Conservation (phyloP, 1,140 invertebrate species). For the Dufourea novaeangliae region DNA sequence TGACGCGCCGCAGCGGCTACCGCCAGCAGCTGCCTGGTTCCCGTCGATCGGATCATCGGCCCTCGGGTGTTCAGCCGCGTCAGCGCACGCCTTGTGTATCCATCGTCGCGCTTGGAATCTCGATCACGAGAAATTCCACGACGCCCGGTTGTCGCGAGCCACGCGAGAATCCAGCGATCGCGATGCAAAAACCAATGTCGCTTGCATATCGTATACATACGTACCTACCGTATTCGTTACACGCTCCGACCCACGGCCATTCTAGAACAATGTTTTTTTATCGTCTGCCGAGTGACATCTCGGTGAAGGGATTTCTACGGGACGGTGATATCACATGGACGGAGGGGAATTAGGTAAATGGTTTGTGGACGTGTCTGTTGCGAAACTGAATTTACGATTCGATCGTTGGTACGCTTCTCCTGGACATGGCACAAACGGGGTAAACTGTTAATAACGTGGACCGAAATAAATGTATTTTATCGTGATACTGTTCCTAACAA, state of each 20-base stretch:
- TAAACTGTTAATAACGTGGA: too few species aligned
- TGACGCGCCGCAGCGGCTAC: conserved; percentile 58
- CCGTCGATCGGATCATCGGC: conserved; percentile 57
- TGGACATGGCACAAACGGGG: too few species aligned
- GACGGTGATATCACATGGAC: not conserved
- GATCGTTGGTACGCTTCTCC: not conserved
- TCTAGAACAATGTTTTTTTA: not conserved
- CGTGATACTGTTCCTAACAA: too few species aligned
- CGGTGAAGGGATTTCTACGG: conserved; percentile 6
- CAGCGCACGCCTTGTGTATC: conserved; percentile 15
- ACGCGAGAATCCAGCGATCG: conserved; percentile 1
- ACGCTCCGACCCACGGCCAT: not conserved
- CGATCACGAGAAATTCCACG: not conserved
- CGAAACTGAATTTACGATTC: not conserved
- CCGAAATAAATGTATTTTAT: too few species aligned
- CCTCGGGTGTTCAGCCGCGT: conserved; percentile 47
- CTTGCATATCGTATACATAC: not conserved
- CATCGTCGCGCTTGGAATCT: conserved; percentile 7
- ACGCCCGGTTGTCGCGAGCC: not conserved
- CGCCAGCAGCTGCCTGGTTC: conserved; percentile 64
- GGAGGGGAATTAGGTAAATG: conserved; percentile 12
- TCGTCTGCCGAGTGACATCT: not conserved
- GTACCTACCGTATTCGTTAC: too few species aligned
- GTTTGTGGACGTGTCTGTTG: not conserved
- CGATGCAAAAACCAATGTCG: not conserved